phyloP scores from a whole-genome alignment of 2,888 invertebrate genomes.

The Sarcophaga carnaria region DNA sequence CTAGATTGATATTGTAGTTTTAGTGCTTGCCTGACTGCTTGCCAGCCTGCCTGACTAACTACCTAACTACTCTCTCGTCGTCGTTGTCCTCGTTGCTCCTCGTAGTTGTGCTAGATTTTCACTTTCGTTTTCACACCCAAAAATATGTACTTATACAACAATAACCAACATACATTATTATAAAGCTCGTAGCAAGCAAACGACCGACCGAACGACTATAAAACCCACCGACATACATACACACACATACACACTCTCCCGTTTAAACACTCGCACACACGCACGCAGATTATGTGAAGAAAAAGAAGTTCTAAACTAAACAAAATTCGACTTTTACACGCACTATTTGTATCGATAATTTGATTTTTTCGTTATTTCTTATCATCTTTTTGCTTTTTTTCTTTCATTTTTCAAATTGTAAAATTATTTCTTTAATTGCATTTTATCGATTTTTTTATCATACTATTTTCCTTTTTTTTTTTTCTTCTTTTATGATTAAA shows the following conservation, averaged over 20 bases:
- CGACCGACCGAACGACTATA: slow-evolving; percentile 18
- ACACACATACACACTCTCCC: slow-evolving; percentile 26
- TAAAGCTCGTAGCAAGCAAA: slow-evolving; percentile 47
- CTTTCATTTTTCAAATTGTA: background rate
- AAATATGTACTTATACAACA: slow-evolving; percentile 71
- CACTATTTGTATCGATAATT: slow-evolving; percentile 29
- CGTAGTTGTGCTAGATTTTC: slow-evolving; percentile 77
- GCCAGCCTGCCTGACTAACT: background rate
- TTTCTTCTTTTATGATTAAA: slow-evolving; percentile 20
- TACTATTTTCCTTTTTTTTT: slow-evolving; percentile 41
- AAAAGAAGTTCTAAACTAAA: background rate
- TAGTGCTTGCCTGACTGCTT: background rate
- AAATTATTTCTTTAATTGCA: slow-evolving; percentile 28
- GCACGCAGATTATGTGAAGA: background rate
- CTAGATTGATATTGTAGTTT: slow-evolving; percentile 53
- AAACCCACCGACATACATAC: slow-evolving; percentile 20
- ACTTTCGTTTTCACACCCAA: slow-evolving; percentile 81
- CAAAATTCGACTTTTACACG: slow-evolving; percentile 33
- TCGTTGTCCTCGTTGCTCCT: slow-evolving; percentile 65
- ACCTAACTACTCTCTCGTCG: slow-evolving; percentile 59
- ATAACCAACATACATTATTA: slow-evolving; percentile 40
- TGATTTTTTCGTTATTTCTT: background rate
- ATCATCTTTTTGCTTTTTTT: slow-evolving; percentile 5
- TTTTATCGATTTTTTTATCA: slow-evolving; percentile 47
- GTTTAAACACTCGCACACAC: background rate